Percentiles rank a stretch among this genome's conserved stretches.
phyloP scores from a whole-genome alignment of 2,797 vertebrate species.

The Pseudotriccus pelzelni region DNA sequence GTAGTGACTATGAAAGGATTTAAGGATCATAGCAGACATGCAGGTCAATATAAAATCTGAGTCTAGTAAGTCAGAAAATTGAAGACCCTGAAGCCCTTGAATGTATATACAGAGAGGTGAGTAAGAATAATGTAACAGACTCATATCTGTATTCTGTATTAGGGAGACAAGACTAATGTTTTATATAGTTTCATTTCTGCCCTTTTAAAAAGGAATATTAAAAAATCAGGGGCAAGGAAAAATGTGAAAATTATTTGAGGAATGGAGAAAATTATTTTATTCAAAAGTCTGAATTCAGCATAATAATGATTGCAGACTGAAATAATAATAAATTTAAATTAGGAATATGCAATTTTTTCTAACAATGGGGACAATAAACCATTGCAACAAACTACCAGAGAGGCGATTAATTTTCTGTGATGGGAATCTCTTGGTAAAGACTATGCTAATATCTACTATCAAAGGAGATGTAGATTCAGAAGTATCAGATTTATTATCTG shows the following conservation, averaged over 20 bases:
- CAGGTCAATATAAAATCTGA: neutral
- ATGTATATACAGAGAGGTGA: neutral
- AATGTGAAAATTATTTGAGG: neutral
- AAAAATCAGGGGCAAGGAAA: neutral
- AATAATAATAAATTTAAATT: neutral
- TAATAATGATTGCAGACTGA: neutral
- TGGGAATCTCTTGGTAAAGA: neutral
- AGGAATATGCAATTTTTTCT: neutral
- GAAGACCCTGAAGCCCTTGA: neutral
- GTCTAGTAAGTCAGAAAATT: neutral
- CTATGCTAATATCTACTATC: neutral
- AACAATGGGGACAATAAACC: neutral
- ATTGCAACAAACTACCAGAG: neutral
- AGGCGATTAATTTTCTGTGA: neutral
- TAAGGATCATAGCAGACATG: neutral
- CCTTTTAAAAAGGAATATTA: neutral
- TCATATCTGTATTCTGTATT: neutral
- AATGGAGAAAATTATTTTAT: neutral
- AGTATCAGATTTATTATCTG: neutral
- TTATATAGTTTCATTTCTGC: neutral
- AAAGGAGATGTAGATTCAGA: neutral
- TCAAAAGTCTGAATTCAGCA: neutral
- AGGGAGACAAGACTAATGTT: neutral
- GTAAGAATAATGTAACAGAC: neutral
- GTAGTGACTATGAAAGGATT: rapidly evolving